A percentile compares a stretch with the other conserved stretches of the same genome.
phyloP scores from a whole-genome alignment of 2,888 invertebrate species.

The Bellardia bayeri region DNA sequence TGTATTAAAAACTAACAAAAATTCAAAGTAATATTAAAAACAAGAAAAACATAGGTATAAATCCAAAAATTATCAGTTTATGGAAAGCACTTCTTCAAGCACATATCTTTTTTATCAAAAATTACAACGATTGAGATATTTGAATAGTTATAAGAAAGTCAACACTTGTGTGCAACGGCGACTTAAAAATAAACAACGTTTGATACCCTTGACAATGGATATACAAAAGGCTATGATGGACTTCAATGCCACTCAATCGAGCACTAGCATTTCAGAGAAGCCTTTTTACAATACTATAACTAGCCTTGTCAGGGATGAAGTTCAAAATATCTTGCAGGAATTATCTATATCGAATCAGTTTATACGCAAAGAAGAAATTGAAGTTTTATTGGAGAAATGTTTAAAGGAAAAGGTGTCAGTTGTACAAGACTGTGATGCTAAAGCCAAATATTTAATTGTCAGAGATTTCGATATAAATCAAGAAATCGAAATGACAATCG shows the following conservation, averaged over 20 bases:
- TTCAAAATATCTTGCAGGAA: constrained; percentile 69
- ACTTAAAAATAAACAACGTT: constrained; percentile 62
- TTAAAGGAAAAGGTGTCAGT: constrained; percentile 58
- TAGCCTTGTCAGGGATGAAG: constrained; percentile 69
- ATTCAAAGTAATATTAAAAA: constrained; percentile 5
- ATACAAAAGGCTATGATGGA: constrained; percentile 73
- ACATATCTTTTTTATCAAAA: constrained; percentile 7
- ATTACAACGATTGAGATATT: constrained; percentile 8
- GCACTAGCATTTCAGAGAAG: constrained; percentile 65
- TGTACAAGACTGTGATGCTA: constrained; percentile 49
- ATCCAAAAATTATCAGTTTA: constrained; percentile 65
- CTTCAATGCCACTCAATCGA: constrained; percentile 73
- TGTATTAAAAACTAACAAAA: constrained; percentile 11
- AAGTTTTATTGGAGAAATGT: constrained; percentile 70
- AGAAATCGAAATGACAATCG: constrained; percentile 70
- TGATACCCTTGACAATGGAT: constrained; percentile 73
- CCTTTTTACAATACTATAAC: constrained; percentile 65
- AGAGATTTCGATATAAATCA: constrained; percentile 45
- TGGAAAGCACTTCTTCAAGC: constrained; percentile 62
- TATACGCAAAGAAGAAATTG: constrained; percentile 71
- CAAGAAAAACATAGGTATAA: constrained; percentile 10
- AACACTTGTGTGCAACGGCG: constrained; percentile 11
- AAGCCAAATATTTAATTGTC: constrained; percentile 9
- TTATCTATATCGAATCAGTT: constrained; percentile 66
- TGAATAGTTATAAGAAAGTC: background rate